Evolutionary conservation across 2,113 vertebrate genomes (phyloP).

Genomic region (Antechinus flavipes): DNA sequence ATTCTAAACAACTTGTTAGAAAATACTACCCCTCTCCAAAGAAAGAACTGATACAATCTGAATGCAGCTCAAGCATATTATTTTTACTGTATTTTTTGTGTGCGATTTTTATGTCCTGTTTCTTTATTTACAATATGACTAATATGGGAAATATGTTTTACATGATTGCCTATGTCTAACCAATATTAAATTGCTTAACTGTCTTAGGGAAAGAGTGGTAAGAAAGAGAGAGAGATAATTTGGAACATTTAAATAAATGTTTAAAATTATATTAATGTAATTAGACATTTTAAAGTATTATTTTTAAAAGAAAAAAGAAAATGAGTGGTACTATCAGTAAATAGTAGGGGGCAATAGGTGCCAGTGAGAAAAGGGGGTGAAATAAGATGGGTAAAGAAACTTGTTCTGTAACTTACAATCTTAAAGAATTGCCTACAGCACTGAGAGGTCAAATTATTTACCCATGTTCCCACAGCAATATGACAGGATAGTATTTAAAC

Average conservation of each 20-base stretch:
- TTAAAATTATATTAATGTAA: neutral
- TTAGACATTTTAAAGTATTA: neutral
- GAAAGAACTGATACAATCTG: neutral
- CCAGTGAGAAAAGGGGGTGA: neutral
- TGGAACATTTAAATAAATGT: neutral
- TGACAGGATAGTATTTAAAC: neutral
- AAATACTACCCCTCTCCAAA: neutral
- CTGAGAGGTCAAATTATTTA: neutral
- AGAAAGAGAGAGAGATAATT: neutral
- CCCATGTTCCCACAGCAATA: neutral
- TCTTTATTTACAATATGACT: neutral
- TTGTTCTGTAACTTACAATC: neutral
- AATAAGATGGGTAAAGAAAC: neutral
- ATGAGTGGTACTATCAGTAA: neutral
- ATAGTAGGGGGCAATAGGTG: neutral
- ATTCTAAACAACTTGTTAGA: neutral
- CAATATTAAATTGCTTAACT: neutral
- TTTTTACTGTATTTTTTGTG: neutral
- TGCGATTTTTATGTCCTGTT: neutral
- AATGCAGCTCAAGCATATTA: neutral
- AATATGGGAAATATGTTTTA: neutral
- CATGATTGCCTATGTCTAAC: neutral
- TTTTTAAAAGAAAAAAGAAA: neutral
- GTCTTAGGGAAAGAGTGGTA: neutral
- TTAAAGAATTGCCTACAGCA: neutral